Conservation (phyloP, 2,888 invertebrate genomes). For the Hololepta plana region DNA sequence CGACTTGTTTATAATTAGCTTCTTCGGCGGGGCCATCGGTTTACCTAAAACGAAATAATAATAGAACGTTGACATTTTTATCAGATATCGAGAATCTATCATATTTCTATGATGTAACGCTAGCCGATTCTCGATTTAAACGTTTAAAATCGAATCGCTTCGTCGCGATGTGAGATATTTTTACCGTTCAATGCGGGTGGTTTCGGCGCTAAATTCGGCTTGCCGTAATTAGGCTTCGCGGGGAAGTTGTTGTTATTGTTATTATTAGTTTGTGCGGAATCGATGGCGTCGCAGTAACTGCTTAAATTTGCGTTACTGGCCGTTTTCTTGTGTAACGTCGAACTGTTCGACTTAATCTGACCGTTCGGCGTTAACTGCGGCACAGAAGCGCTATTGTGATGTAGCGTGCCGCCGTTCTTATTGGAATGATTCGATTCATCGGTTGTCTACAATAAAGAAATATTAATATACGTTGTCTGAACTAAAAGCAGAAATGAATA, state of each 20-base stretch:
- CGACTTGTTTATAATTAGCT: conserved; percentile 34
- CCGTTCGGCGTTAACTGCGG: conserved; percentile 3
- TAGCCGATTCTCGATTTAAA: no score
- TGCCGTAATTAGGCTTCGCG: conserved; percentile 45
- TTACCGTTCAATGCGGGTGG: conserved; percentile 42
- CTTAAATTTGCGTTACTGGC: conserved; percentile 24
- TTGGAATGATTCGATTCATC: conserved; percentile 7
- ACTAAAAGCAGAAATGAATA: conserved; percentile 2
- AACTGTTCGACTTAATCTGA: conserved; percentile 15
- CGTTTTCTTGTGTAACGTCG: conserved; percentile 24
- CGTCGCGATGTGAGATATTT: no score
- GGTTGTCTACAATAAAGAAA: conserved; percentile 4
- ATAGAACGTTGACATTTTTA: background rate
- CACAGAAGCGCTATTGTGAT: conserved; percentile 4
- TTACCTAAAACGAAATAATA: conserved; percentile 23
- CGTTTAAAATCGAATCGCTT: no score
- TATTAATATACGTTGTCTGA: conserved; percentile 1
- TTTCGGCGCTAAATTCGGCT: conserved; percentile 70
- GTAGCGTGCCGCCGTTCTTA: conserved; percentile 3
- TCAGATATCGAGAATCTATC: conserved; percentile 1
- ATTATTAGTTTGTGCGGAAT: conserved; percentile 10
- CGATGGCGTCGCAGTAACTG: conserved; percentile 10
- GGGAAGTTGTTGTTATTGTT: conserved; percentile 11
- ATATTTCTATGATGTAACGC: no score
- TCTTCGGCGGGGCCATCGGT: conserved; percentile 50